These are phyloP conservation scores for Oxygymnocypris stewartii DNA, from an alignment of 2,113 vertebrate genomes.

Conservation along the genomic window DNA sequence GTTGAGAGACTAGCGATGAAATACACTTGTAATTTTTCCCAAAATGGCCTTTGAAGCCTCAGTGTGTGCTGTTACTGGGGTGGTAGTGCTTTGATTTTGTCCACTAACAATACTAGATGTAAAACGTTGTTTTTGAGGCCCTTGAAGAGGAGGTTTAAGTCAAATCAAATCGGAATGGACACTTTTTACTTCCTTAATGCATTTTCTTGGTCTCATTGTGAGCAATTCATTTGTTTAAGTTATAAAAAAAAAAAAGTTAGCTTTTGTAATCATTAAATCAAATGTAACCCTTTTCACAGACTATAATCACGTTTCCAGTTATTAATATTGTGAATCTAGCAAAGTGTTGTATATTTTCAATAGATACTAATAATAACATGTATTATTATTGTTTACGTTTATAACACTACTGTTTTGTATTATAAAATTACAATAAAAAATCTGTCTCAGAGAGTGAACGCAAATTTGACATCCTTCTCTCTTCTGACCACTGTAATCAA, in stretches of 20 bases:
- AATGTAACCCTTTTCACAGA: too few species aligned
- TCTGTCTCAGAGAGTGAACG: not conserved
- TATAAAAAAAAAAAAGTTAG: too few species aligned
- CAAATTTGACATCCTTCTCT: not conserved
- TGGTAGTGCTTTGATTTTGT: not conserved
- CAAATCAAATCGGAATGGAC: not conserved
- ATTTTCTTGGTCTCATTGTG: not conserved
- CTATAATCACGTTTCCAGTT: too few species aligned
- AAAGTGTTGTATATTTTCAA: too few species aligned
- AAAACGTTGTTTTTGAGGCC: not conserved
- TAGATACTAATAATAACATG: too few species aligned
- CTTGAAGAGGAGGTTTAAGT: not conserved
- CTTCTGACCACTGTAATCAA: not conserved
- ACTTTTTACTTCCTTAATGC: not conserved
- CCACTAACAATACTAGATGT: slow-evolving; percentile 1
- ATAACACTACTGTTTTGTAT: not conserved
- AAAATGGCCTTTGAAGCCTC: slow-evolving; percentile 20
- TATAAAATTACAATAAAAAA: not conserved
- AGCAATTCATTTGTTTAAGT: not conserved
- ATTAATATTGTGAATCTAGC: too few species aligned
- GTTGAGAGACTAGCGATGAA: slow-evolving; percentile 14
- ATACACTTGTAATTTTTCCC: slow-evolving; percentile 11
- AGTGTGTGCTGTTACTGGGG: slow-evolving; percentile 7
- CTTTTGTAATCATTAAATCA: too few species aligned
- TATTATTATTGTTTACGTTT: not conserved